Conservation (phyloP, 2,113 vertebrate genomes). For the Ciconia boyciana region DNA sequence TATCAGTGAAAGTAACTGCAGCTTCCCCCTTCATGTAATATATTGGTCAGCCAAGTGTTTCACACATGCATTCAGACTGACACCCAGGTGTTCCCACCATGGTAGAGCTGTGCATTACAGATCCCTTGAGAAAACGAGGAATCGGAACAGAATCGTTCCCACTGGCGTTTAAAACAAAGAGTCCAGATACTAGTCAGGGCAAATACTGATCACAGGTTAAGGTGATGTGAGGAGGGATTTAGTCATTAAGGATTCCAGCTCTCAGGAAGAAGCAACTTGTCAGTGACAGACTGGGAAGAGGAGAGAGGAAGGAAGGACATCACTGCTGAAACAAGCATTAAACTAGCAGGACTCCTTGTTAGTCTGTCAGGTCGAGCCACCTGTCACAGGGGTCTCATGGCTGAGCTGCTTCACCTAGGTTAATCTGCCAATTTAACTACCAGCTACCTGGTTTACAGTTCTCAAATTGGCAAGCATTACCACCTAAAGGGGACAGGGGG, state of each 20-base stretch:
- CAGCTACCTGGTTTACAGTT: background rate
- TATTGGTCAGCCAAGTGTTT: background rate
- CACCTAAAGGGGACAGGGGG: background rate
- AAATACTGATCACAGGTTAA: background rate
- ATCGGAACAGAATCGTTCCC: background rate
- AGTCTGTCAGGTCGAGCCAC: background rate
- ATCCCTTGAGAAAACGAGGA: background rate
- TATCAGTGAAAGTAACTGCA: background rate
- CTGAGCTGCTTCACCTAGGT: background rate
- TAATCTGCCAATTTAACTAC: background rate
- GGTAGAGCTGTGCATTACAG: background rate
- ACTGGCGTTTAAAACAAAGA: background rate
- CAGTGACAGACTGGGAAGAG: background rate
- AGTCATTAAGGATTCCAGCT: background rate
- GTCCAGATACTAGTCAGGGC: background rate
- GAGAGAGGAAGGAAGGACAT: background rate
- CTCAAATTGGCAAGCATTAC: background rate
- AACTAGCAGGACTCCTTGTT: background rate
- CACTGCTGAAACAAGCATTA: background rate
- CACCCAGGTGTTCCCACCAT: fast-evolving
- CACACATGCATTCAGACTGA: background rate
- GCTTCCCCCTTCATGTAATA: background rate
- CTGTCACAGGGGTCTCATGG: background rate
- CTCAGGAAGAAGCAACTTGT: background rate
- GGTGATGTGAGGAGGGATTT: background rate